Evolutionary conservation across 2,888 invertebrate genomes (phyloP), one percentile per base, ranked within the genome.

Genomic region (Disparrhopalites patrizii): DNA sequence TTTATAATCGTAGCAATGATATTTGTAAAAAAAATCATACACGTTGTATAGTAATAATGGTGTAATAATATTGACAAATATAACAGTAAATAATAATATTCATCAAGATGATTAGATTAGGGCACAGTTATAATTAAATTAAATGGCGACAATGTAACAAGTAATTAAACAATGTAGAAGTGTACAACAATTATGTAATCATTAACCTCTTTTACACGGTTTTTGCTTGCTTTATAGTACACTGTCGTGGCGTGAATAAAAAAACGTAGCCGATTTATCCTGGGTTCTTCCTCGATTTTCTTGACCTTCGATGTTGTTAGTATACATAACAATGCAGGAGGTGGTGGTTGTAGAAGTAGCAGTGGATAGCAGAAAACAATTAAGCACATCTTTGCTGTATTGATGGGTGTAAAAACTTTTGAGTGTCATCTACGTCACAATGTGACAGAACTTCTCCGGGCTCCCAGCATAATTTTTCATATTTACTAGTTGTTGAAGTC

Each of bases 401-500:
- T n/a, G n/a, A n/a, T n/a, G n/a, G n/a, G n/a, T n/a, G n/a, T n/a
- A n/a, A n/a, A n/a, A n/a, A n/a, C n/a, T n/a, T n/a, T 18, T 13
- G 8, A 20, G 10, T n/a, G 8, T 47, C 8, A 10, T 47, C 31
- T 54, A 62, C 15, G 62, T 62, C 54, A 62, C 36, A n/a, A 62
- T 62, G 54, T 62, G 62, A 31, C 62, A 62, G 25, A 62, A 36
- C 40, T 62, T 62, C 27, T 62, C 62, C 2, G 62, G 62, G 23
- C 62, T 62, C 18, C 62, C 62, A 33, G 33, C 51, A 54, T 62
- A 62, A 33, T 62, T 62, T 54, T 62, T 62, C 62, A 62, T 62
- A 54, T 62, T 62, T 5, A 62, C 62, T 36, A 62, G 38, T 27
- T 62, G 62, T 27, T 62, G 62, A 30, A 62, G 62, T 38, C 62